Conservation (phyloP, 2,888 invertebrate genomes). For the Lasius platythorax region DNA sequence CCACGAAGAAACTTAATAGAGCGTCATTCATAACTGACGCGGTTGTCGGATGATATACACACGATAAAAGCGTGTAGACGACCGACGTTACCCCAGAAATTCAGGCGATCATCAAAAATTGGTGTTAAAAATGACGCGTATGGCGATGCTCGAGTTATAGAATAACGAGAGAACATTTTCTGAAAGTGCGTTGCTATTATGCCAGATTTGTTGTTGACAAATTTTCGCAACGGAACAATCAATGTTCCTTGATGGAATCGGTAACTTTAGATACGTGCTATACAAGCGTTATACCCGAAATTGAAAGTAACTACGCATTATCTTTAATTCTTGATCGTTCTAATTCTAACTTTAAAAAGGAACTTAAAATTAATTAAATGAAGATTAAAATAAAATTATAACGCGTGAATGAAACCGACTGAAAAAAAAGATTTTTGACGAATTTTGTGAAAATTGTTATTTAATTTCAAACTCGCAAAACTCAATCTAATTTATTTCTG, state of each 20-base stretch:
- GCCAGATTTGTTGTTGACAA: conserved; percentile 6
- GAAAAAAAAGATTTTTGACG: not conserved
- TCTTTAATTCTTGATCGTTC: not conserved
- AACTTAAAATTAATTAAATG: not conserved
- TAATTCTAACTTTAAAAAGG: not conserved
- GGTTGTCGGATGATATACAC: conserved; percentile 43
- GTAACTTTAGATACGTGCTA: not conserved
- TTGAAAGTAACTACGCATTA: not conserved
- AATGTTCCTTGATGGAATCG: not conserved
- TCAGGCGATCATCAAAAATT: conserved; percentile 38
- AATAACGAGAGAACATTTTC: conserved; percentile 32
- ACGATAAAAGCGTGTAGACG: conserved; percentile 42
- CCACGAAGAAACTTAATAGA: conserved; percentile 39
- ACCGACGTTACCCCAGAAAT: conserved; percentile 24
- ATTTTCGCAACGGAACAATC: not conserved
- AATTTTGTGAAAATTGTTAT: not conserved
- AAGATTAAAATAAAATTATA: not conserved
- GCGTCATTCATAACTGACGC: conserved; percentile 46
- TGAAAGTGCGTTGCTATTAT: conserved; percentile 9
- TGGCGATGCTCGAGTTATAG: not conserved
- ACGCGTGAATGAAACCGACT: not conserved
- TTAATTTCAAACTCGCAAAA: not conserved
- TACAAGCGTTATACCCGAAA: not conserved
- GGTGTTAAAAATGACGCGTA: conserved; percentile 46
- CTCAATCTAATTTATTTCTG: not conserved